Evolutionary conservation across 1,140 invertebrate genomes (phyloP).

Genomic region (Apis florea): DNA sequence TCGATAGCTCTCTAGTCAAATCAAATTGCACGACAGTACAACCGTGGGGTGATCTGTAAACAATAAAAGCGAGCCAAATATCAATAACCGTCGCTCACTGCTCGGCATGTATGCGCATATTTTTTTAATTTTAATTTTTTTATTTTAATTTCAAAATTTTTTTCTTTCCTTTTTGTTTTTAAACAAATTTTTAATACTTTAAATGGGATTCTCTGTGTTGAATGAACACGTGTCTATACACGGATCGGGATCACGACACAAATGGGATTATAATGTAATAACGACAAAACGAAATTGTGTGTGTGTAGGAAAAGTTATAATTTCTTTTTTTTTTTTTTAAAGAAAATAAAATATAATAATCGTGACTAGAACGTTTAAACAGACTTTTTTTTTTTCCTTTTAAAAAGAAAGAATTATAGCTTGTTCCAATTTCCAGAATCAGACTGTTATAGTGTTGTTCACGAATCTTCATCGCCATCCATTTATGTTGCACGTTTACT

Average conservation of each 20-base stretch:
- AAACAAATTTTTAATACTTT: not conserved
- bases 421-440: not conserved
- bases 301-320: not conserved
- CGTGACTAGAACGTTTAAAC: not conserved
- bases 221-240: constrained; percentile 11
- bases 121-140: constrained; percentile 8
- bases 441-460: too few species aligned
- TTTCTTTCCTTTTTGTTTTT: too few species aligned
- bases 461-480: not conserved
- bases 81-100: constrained; percentile 71
- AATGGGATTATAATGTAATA: not conserved
- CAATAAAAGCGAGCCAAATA: constrained; percentile 78
- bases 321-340: not conserved
- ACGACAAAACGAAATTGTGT: constrained; percentile 26
- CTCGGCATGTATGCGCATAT: constrained; percentile 21
- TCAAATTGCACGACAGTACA: constrained; percentile 80
- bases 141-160: not conserved
- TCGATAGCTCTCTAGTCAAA: constrained; percentile 80
- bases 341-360: not conserved
- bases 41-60: constrained; percentile 79
- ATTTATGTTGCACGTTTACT: not conserved
- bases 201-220: not conserved
- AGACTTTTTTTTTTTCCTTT: not conserved
- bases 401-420: not conserved
- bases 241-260: not conserved